A percentile compares a stretch with the other conserved stretches of the same genome.
Evolutionary conservation across 2,113 vertebrate species (phyloP).

Genomic region (Mastomys natalensis): DNA sequence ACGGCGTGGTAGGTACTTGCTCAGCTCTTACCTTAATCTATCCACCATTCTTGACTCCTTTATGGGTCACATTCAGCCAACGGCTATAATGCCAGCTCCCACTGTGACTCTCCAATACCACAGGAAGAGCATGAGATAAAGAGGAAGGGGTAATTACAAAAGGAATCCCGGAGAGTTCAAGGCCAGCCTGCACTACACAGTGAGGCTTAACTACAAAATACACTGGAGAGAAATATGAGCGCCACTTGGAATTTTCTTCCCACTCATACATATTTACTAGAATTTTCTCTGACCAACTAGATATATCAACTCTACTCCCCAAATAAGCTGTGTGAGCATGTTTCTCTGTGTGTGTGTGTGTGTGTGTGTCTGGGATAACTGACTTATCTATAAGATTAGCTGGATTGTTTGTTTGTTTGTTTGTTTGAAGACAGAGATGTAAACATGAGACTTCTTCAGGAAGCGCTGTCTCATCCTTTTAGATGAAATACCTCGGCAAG

Average conservation of each 20-base stretch:
- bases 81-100: background rate
- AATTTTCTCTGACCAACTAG: background rate
- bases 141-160: background rate
- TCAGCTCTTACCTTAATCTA: background rate
- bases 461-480: background rate
- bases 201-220: background rate
- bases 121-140: background rate
- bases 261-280: background rate
- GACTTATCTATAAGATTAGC: constrained; percentile 1
- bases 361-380: background rate
- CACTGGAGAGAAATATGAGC: background rate
- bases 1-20: background rate
- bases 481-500: background rate
- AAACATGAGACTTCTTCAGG: background rate
- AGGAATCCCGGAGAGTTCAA: background rate
- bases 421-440: background rate
- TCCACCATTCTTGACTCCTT: constrained; percentile 20
- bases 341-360: background rate
- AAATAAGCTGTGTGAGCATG: background rate
- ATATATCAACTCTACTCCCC: background rate
- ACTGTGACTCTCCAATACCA: background rate
- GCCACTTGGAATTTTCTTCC: background rate
- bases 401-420: background rate
- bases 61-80: background rate
- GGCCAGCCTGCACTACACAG: background rate